Conservation (phyloP, 2,113 vertebrate genomes). For the Nothobranchius furzeri region DNA sequence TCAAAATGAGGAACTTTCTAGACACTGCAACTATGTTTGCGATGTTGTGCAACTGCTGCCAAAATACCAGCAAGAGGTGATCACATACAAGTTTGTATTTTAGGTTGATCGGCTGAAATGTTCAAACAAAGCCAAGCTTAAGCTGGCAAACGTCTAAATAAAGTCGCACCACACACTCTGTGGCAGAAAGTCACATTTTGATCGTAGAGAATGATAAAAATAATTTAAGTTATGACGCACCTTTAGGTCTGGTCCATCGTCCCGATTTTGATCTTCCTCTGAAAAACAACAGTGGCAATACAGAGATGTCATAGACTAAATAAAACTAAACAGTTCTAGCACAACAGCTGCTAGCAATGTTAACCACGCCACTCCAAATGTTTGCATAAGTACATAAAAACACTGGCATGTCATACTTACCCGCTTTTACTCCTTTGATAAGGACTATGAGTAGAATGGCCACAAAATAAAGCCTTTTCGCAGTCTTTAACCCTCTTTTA, state of each 20-base stretch:
- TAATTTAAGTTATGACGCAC: slow-evolving; percentile 14
- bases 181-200: background rate
- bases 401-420: slow-evolving; percentile 50
- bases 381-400: background rate
- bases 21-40: too few relatives aligned
- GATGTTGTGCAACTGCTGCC: too few relatives aligned
- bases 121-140: background rate
- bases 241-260: slow-evolving; percentile 68
- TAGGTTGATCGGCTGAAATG: too few relatives aligned
- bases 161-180: background rate
- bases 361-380: background rate
- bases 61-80: too few relatives aligned
- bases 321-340: too few relatives aligned
- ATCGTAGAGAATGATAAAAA: background rate
- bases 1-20: too few relatives aligned
- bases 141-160: background rate
- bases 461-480: slow-evolving; percentile 44
- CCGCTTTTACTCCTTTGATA: slow-evolving; percentile 55
- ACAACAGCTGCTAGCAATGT: slow-evolving; percentile 18
- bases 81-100: too few relatives aligned
- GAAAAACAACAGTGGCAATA: slow-evolving; percentile 21
- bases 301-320: background rate
- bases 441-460: slow-evolving; percentile 56
- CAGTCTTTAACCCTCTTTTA: slow-evolving; percentile 46
- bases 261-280: slow-evolving; percentile 66